These are phyloP conservation scores for Hylaea fasciaria DNA, from an alignment of 2,888 invertebrate species.

Conservation along the genomic window DNA sequence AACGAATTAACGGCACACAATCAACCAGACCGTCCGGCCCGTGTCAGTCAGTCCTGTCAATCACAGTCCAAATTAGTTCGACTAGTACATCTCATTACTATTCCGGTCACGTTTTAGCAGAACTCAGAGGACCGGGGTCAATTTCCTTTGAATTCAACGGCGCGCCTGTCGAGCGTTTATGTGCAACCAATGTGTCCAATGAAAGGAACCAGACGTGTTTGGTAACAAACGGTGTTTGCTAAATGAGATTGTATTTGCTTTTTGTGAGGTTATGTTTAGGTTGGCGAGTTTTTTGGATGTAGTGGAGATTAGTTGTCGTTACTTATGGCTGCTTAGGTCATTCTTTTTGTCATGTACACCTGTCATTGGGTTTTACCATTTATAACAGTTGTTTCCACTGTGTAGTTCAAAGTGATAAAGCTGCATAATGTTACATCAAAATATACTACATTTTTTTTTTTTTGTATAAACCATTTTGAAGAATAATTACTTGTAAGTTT, in stretches of 20 bases:
- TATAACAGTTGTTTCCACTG: no score
- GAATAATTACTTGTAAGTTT: no score
- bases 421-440: no score
- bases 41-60: conserved; percentile 43
- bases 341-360: no score
- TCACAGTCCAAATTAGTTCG: conserved; percentile 56
- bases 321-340: no score
- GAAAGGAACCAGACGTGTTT: conserved; percentile 29
- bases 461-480: no score
- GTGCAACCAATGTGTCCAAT: conserved; percentile 38
- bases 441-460: no score
- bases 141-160: conserved; percentile 61
- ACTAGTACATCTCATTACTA: conserved; percentile 49
- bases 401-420: no score
- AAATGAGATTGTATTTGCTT: not conserved
- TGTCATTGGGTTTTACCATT: no score
- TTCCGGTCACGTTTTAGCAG: conserved; percentile 58
- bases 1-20: conserved; percentile 19
- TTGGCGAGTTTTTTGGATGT: no score
- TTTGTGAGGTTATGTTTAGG: no score
- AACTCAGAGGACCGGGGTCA: conserved; percentile 59
- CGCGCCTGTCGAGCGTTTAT: conserved; percentile 44
- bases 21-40: conserved; percentile 28
- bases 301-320: no score
- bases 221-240: conserved; percentile 1